Evolutionary conservation across 2,113 vertebrate species (phyloP).

Genomic region (Procavia capensis): DNA sequence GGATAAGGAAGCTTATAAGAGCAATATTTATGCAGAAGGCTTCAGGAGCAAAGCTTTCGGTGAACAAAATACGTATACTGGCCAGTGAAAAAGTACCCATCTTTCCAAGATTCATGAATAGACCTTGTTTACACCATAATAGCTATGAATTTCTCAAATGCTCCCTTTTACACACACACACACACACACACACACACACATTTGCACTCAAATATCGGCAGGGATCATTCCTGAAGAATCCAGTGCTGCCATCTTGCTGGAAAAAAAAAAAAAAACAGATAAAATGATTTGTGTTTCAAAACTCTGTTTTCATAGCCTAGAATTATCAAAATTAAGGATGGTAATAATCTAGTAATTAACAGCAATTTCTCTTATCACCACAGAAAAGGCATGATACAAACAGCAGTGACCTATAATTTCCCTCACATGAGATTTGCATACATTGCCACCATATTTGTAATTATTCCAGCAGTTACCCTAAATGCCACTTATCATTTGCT

Average conservation of each 20-base stretch:
- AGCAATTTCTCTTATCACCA: slow-evolving; percentile 81
- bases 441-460: slow-evolving; percentile 78
- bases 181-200: fast-evolving
- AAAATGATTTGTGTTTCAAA: slow-evolving; percentile 75
- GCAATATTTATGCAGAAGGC: slow-evolving; percentile 72
- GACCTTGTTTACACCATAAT: slow-evolving; percentile 61
- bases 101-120: slow-evolving; percentile 74
- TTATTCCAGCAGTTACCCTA: slow-evolving; percentile 76
- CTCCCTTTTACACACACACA: neutral
- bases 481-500: slow-evolving; percentile 70
- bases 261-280: slow-evolving; percentile 76
- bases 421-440: slow-evolving; percentile 74
- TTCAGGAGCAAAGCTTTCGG: slow-evolving; percentile 68
- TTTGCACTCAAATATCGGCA: neutral
- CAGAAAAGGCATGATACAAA: slow-evolving; percentile 78
- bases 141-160: slow-evolving; percentile 58
- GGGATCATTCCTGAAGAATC: slow-evolving; percentile 14
- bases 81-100: slow-evolving; percentile 69
- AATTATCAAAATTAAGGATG: slow-evolving; percentile 84
- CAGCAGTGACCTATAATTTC: slow-evolving; percentile 80
- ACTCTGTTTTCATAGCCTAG: slow-evolving; percentile 75
- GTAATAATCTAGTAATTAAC: slow-evolving; percentile 83
- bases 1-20: slow-evolving; percentile 11
- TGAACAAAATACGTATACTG: slow-evolving; percentile 56
- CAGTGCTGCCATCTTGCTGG: slow-evolving; percentile 77